Evolutionary conservation across 2,797 vertebrate genomes (phyloP).

Genomic region (Phrynocephalus forsythii): DNA sequence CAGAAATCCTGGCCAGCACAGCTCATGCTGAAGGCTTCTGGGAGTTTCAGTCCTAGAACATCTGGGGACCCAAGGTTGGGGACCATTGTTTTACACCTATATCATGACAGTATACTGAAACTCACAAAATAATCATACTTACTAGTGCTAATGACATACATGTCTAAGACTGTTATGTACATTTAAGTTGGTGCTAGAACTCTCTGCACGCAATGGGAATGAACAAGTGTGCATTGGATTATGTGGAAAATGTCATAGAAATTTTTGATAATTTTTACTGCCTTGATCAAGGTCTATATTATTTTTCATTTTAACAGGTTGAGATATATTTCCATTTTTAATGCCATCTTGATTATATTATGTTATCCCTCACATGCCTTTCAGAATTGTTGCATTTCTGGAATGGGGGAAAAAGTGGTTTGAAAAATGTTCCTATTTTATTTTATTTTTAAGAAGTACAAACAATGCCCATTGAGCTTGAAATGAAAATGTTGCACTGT

Average conservation of each 20-base stretch:
- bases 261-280: constrained; percentile 43
- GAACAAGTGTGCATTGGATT: background rate
- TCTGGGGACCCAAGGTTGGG: too few species aligned
- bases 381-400: constrained; percentile 34
- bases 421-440: constrained; percentile 29
- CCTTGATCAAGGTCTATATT: constrained; percentile 49
- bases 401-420: constrained; percentile 24
- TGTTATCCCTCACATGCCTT: constrained; percentile 39
- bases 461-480: constrained; percentile 37
- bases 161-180: background rate
- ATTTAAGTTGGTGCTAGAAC: background rate
- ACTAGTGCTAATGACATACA: background rate
- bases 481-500: constrained; percentile 9
- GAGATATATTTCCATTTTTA: constrained; percentile 42
- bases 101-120: background rate
- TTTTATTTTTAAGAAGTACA: constrained; percentile 46
- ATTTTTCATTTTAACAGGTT: constrained; percentile 45
- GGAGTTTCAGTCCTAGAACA: too few species aligned
- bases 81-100: background rate
- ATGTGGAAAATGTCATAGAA: constrained; percentile 22
- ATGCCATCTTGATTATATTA: constrained; percentile 48
- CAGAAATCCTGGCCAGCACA: too few species aligned
- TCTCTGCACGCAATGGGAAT: background rate
- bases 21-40: too few species aligned
- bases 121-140: background rate